Conservation (phyloP, 2,113 vertebrate species). For the Myrmecophaga tridactyla region DNA sequence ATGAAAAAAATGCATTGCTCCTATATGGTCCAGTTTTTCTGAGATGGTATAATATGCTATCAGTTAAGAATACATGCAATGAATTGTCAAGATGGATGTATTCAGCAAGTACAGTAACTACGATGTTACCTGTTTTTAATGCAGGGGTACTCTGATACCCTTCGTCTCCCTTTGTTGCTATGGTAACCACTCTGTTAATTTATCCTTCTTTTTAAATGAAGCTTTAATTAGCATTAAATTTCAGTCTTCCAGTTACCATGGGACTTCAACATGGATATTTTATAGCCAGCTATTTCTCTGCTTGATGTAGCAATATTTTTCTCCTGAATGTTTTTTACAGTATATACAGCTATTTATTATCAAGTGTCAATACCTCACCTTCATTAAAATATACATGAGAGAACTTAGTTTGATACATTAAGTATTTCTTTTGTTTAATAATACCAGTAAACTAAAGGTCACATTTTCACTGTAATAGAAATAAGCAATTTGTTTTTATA, state of each 20-base stretch:
- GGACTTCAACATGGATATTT: background rate
- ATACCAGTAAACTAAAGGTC: background rate
- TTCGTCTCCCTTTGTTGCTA: background rate
- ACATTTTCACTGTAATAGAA: background rate
- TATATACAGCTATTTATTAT: background rate
- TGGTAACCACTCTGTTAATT: background rate
- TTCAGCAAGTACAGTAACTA: background rate
- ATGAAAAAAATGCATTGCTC: background rate
- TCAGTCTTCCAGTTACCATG: background rate
- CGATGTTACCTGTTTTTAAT: rapidly evolving
- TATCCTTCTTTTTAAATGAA: background rate
- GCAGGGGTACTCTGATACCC: background rate
- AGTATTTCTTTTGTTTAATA: background rate
- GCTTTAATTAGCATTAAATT: background rate
- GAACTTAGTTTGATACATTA: background rate
- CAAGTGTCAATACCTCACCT: background rate
- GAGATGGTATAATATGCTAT: background rate
- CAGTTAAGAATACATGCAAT: background rate
- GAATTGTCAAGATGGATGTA: background rate
- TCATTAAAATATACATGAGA: background rate
- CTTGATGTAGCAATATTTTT: background rate
- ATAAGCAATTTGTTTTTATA: background rate
- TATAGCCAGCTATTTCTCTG: background rate
- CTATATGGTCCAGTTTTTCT: too few relatives aligned
- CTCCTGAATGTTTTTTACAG: background rate